Evolutionary conservation across 2,797 vertebrate species (phyloP).

Genomic region (Borostomias antarcticus): DNA sequence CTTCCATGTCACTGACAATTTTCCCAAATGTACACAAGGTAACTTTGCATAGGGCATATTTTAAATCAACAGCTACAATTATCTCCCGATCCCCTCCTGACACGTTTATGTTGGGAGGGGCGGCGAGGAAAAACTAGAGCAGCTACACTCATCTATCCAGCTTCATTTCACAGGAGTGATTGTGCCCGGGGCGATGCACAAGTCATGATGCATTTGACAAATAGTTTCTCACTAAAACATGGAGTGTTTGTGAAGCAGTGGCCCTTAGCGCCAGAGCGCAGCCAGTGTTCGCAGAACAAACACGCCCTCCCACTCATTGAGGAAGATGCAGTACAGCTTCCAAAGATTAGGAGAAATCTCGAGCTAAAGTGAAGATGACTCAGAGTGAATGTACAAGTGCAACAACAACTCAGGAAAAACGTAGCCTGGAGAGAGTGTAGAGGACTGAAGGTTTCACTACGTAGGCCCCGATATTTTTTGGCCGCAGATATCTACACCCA

Average conservation of each 20-base stretch:
- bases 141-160: conserved; percentile 79
- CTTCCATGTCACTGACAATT: background rate
- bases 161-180: conserved; percentile 77
- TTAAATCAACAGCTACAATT: conserved; percentile 67
- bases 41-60: conserved; percentile 64
- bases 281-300: conserved; percentile 78
- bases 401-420: conserved; percentile 12
- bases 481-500: too few relatives aligned
- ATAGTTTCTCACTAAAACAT: conserved; percentile 80
- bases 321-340: conserved; percentile 68
- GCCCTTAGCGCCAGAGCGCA: conserved; percentile 79
- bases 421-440: background rate
- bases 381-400: conserved; percentile 71
- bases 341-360: conserved; percentile 73
- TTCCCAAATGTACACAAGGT: conserved; percentile 2
- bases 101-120: conserved; percentile 52
- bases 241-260: conserved; percentile 79
- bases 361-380: conserved; percentile 76
- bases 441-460: background rate
- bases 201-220: conserved; percentile 85
- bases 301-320: conserved; percentile 79
- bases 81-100: conserved; percentile 59
- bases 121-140: conserved; percentile 68
- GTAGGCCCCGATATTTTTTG: too few relatives aligned
- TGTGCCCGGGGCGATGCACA: conserved; percentile 74